A percentile compares a stretch with the other conserved stretches of the same genome.
Conservation (phyloP, 2,113 vertebrate species). For the Sardina pilchardus region DNA sequence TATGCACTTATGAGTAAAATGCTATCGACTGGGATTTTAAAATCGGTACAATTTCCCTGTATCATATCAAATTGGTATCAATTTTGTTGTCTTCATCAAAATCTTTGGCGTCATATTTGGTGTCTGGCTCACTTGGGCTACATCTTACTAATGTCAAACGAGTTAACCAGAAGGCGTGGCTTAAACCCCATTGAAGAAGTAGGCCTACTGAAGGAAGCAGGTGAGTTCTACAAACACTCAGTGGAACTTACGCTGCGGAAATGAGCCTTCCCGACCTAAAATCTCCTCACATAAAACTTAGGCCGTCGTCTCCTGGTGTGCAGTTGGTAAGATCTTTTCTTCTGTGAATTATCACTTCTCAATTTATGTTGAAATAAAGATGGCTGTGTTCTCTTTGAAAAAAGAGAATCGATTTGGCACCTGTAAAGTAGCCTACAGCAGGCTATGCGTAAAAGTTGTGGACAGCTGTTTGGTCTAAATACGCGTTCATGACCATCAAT, state of each 20-base stretch:
- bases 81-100: too few species aligned
- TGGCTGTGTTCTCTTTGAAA: not conserved
- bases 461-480: too few species aligned
- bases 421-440: too few species aligned
- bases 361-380: not conserved
- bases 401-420: too few species aligned
- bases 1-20: too few species aligned
- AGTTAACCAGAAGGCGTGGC: not conserved
- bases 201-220: not conserved
- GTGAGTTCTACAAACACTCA: not conserved
- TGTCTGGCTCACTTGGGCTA: too few species aligned
- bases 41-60: too few species aligned
- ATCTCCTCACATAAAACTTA: conserved; percentile 30
- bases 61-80: too few species aligned
- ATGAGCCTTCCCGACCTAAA: conserved; percentile 68
- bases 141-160: not conserved
- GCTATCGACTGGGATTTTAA: too few species aligned
- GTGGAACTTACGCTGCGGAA: not conserved
- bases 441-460: too few species aligned
- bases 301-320: not conserved
- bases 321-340: conserved; percentile 29
- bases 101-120: too few species aligned
- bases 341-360: not conserved
- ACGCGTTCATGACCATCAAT: too few species aligned
- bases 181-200: not conserved